Base-by-base conservation (phyloP, 2,888 invertebrate species). In the Salpingus planirostris region DNA sequence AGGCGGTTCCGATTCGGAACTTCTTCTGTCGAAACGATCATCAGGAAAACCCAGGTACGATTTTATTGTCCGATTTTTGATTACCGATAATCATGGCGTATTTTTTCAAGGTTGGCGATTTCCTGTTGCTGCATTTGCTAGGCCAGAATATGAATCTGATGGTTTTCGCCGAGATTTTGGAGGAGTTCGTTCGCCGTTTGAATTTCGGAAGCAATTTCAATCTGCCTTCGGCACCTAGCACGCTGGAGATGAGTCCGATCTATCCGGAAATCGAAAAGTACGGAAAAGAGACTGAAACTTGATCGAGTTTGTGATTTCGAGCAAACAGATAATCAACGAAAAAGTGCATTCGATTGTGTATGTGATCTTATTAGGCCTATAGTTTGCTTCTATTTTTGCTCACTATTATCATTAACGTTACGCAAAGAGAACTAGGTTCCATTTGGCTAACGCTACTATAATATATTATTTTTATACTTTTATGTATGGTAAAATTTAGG, bases 131-230 rank as follows among this genome's bases (percentile, higher is more conserved):
- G 34, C 87, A 88, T 56, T 68, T 90, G 33, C 69, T 90, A 29
- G 86, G 88, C 15, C 88, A 90, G 64, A 91, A 91, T 62, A 79
- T 90, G 72, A 87, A 84, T 50, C 70, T 85, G 55, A 74, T 83
- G 60, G 73, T 82, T 24, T 88, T 85, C 60, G 79, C 79, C 31
- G 87, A 88, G 55, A 78, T 88, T 42, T 56, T 89, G 51, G 81
- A 86, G 46, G 85, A 87, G 54, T 64, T 87, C n/a, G 77, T 80
- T 26, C 72, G 77, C 39, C 73, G 76, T 41, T 64, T 83, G 31
- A 80, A 78, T 49, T 69, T 78, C 43, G 78, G 79, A 28, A 80
- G 81, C 49, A 80, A 83, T 57, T 79, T 83, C 38, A 65, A 65
- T 44, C 59, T 75, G 31, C 88, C 89, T 0, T 87, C 88, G 1